These are phyloP conservation scores for Diogma glabrata DNA, from an alignment of 2,888 invertebrate species.

Conservation along the genomic window DNA sequence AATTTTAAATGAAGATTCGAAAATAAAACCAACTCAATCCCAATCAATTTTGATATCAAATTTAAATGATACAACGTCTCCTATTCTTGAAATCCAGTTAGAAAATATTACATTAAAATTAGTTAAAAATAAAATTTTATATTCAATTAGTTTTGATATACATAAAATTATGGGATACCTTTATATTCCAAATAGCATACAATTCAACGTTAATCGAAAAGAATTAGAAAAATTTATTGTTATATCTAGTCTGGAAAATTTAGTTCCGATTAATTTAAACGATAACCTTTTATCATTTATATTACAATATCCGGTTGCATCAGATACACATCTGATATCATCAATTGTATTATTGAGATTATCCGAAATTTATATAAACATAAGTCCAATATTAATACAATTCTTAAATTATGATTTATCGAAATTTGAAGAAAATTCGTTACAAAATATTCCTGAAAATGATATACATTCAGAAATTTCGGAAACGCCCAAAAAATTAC, in stretches of 20 bases:
- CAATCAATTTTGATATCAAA: background rate
- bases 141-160: background rate
- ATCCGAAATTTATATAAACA: conserved; percentile 40
- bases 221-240: no score
- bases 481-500: background rate
- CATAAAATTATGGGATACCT: background rate
- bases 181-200: no score
- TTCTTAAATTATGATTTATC: conserved; percentile 46
- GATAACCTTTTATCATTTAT: conserved; percentile 3
- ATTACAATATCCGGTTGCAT: conserved; percentile 12
- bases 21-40: no score
- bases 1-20: no score
- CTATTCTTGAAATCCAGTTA: background rate
- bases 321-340: conserved; percentile 28
- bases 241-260: no score
- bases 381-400: conserved; percentile 52
- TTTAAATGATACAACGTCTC: background rate
- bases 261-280: no score
- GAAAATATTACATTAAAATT: background rate
- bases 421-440: background rate
- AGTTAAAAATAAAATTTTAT: background rate
- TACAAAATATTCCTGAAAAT: background rate
- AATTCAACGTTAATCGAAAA: no score
- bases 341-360: conserved; percentile 40
- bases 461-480: background rate